These are phyloP conservation scores for Hoplodrina ambigua DNA, from an alignment of 2,888 invertebrate species.

Conservation along the genomic window DNA sequence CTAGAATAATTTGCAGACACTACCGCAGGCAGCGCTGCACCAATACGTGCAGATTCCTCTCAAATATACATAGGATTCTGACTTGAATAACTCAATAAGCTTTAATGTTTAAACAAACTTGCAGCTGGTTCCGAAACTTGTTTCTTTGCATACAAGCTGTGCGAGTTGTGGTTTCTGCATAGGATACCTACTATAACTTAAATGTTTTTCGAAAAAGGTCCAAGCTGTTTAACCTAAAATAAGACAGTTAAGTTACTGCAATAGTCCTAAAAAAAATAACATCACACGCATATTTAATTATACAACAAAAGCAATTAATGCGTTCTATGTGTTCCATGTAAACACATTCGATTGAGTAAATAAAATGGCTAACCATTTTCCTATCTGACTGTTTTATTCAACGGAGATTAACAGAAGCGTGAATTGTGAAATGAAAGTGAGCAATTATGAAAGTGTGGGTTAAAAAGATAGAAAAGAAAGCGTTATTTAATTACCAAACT, in stretches of 20 bases:
- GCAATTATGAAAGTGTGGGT: not conserved
- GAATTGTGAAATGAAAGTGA: conserved; percentile 13
- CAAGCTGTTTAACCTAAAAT: not conserved
- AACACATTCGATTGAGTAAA: conserved; percentile 27
- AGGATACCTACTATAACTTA: too few species aligned
- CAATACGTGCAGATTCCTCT: conserved; percentile 17
- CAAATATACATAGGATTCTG: conserved; percentile 9
- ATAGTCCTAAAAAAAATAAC: too few species aligned
- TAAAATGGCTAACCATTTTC: conserved; percentile 26
- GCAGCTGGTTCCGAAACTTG: not conserved
- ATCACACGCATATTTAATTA: not conserved
- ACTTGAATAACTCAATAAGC: conserved; percentile 31
- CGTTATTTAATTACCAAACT: conserved; percentile 15
- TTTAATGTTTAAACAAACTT: conserved; percentile 10
- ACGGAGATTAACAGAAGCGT: conserved; percentile 3
- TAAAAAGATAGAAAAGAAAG: conserved; percentile 12
- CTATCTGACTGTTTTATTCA: conserved; percentile 11
- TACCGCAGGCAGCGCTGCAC: conserved; percentile 24
- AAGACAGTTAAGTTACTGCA: too few species aligned
- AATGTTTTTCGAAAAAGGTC: not conserved
- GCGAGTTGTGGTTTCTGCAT: not conserved
- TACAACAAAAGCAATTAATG: conserved; percentile 12
- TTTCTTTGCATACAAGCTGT: not conserved
- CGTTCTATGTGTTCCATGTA: conserved; percentile 23
- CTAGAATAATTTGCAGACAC: conserved; percentile 23